These are phyloP conservation scores for Dryobates pubescens DNA, from an alignment of 2,797 vertebrate genomes.

Conservation along the genomic window DNA sequence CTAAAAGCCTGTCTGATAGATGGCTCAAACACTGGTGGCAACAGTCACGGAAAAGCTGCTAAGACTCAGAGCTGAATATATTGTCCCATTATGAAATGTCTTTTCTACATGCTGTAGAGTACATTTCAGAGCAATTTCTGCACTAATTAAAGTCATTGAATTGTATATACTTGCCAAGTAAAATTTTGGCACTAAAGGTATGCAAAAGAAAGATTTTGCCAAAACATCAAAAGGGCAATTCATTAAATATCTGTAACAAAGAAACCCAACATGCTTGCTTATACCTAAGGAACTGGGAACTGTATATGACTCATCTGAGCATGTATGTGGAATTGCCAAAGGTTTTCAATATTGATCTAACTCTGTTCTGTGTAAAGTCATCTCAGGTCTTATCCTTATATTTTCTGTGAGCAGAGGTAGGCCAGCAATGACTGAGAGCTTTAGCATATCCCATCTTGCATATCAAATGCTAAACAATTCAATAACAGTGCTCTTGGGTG, in stretches of 20 bases:
- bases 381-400: not conserved
- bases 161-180: not conserved
- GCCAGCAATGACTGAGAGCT: not conserved
- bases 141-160: not conserved
- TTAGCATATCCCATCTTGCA: slow-evolving; percentile 3
- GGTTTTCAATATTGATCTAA: not conserved
- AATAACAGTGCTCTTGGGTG: slow-evolving; percentile 17
- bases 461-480: slow-evolving; percentile 41
- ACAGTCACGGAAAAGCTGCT: not conserved
- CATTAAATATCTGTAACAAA: not conserved
- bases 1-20: not conserved
- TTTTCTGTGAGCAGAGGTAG: not conserved
- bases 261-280: not conserved
- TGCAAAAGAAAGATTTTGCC: not conserved
- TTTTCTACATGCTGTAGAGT: not conserved
- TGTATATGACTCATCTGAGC: accelerated
- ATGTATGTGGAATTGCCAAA: not conserved
- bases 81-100: not conserved
- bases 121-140: not conserved
- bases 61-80: not conserved
- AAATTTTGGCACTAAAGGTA: not conserved
- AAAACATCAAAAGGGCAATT: not conserved
- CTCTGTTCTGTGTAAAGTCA: slow-evolving; percentile 2
- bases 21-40: not conserved
- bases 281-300: not conserved